Base-by-base conservation (phyloP, 2,888 invertebrate species). In the Siphlonurus alternatus region DNA sequence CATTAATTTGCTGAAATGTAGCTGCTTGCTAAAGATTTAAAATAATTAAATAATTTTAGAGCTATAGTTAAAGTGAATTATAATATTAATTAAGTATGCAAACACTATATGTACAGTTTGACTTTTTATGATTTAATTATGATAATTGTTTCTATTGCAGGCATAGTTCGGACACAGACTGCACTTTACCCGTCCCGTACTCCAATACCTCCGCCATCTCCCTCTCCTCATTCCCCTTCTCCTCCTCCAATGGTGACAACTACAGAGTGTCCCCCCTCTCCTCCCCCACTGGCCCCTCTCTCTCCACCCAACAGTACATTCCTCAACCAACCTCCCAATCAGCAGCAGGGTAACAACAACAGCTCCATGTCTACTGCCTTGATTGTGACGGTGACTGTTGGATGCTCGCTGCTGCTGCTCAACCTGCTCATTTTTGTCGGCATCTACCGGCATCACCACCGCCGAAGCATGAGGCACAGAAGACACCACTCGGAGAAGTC, bases 391-490 rank as follows among this genome's bases (percentile, higher is more conserved):
- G 89, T 92, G 67, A 89, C 88, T 1, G 89, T 91, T 7, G 91
- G 90, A 1, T 89, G 90, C 71, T 89, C 91, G 69, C 80, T 92
- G 5, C 78, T 92, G 7, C 78, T 91, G 25, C 79, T 92, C 24
- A 92, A 92, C 72, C 85, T 91, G 15, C 79, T 91, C 23, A 93
- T 93, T 69, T 93, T 93, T 71, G 91, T 91, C 59, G 92, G 92
- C 1, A 91, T 91, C 67, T 92, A 90, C 72, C 89, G 90, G 71
- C 90, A 91, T 74, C 81, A 90, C 1, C 90, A 89, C 70, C 72
- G 75, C 19, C 71, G 71, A 66, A 56, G 56, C n/a, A 56, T 22
- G 22, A n/a, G 56, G 7, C 56, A 56, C n/a, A 10, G 56, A n/a
- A n/a, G 56, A n/a, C 56, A 22, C 56, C 56, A 56, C n/a, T 5